phyloP scores from a whole-genome alignment of 2,797 vertebrate genomes.

The Falco peregrinus region DNA sequence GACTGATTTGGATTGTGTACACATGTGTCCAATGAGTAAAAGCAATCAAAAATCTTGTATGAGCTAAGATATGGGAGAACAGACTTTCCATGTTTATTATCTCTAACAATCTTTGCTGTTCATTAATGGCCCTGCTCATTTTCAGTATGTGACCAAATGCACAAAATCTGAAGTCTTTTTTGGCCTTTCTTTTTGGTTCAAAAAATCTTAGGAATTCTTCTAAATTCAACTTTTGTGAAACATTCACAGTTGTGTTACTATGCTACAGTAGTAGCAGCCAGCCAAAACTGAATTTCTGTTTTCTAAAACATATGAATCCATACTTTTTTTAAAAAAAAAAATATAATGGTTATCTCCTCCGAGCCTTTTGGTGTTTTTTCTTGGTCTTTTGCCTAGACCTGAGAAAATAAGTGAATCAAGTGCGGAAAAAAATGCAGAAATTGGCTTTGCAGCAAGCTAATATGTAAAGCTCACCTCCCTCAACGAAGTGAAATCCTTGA shows the following conservation, averaged over 20 bases:
- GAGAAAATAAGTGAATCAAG: background rate
- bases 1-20: background rate
- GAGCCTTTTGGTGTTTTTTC: background rate
- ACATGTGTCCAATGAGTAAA: background rate
- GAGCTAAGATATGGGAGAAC: background rate
- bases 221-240: background rate
- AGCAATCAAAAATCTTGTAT: background rate
- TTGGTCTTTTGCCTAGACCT: background rate
- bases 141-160: background rate
- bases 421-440: background rate
- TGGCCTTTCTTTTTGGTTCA: accelerated
- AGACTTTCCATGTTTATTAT: background rate
- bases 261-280: background rate
- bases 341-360: background rate
- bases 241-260: background rate
- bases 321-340: background rate
- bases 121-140: background rate
- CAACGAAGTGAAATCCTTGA: background rate
- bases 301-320: background rate
- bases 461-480: background rate
- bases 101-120: background rate
- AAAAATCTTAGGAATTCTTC: background rate
- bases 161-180: background rate
- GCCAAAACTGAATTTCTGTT: background rate
- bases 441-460: background rate